phyloP scores from a whole-genome alignment of 2,888 invertebrate species.

The Hipparchia sbordonii region DNA sequence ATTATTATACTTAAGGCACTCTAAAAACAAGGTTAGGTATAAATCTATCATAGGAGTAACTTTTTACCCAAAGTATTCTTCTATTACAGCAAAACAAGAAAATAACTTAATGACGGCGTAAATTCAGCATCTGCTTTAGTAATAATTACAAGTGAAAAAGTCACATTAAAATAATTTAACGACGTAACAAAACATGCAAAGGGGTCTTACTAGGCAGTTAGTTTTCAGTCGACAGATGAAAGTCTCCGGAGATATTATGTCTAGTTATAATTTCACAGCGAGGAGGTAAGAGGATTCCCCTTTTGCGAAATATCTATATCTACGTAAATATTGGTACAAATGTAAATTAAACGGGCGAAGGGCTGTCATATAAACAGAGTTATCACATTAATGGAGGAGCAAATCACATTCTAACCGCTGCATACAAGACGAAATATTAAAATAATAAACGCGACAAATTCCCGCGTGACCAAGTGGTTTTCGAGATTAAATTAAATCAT shows the following conservation, averaged over 20 bases:
- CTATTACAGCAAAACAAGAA: background rate
- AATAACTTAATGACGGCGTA: background rate
- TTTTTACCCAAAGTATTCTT: background rate
- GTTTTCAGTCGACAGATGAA: conserved; percentile 37
- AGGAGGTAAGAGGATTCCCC: conserved; percentile 39
- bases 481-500: too few species aligned
- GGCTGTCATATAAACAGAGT: conserved; percentile 48
- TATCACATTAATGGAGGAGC: too few species aligned
- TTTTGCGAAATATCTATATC: conserved; percentile 32
- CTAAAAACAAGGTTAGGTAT: too few species aligned
- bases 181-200: conserved; percentile 7
- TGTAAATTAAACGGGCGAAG: conserved; percentile 50
- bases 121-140: background rate
- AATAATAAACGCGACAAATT: too few species aligned
- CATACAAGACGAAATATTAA: too few species aligned
- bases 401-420: too few species aligned
- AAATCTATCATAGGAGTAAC: background rate
- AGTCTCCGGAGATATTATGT: conserved; percentile 29
- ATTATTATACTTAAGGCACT: too few species aligned
- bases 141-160: conserved; percentile 14
- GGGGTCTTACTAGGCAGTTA: conserved; percentile 22
- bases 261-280: conserved; percentile 33
- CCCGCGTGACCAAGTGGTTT: too few species aligned
- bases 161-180: conserved; percentile 8
- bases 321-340: conserved; percentile 42